phyloP scores from a whole-genome alignment of 1,140 invertebrate species.

The Popillia japonica region DNA sequence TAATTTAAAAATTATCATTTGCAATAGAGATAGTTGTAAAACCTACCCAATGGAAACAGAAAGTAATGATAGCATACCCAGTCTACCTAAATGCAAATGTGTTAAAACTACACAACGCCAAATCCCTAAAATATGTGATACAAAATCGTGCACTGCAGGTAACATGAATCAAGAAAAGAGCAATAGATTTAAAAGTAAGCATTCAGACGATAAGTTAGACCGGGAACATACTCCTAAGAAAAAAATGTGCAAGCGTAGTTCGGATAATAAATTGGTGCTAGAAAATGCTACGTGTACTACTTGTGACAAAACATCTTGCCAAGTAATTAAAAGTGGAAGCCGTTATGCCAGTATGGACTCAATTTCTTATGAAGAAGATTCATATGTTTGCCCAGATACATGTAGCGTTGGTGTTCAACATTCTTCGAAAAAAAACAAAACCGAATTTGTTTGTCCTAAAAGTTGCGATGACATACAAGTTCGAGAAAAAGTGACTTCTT shows the following conservation, averaged over 20 bases:
- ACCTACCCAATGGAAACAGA: not conserved
- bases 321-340: slow-evolving; percentile 25
- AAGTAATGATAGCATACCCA: not conserved
- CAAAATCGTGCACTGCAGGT: not conserved
- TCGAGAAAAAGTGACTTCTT: not conserved
- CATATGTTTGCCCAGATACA: not conserved
- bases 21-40: slow-evolving; percentile 16
- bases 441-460: not conserved
- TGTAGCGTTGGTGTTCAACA: not conserved
- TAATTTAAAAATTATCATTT: slow-evolving; percentile 13
- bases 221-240: not conserved
- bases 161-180: not conserved
- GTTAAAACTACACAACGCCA: not conserved
- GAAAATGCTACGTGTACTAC: slow-evolving; percentile 25
- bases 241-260: not conserved
- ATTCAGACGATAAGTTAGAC: not conserved
- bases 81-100: slow-evolving; percentile 1
- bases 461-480: not conserved
- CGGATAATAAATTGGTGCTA: not conserved
- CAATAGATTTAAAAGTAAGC: not conserved
- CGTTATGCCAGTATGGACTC: slow-evolving; percentile 4
- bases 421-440: not conserved
- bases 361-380: not conserved
- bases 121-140: not conserved
- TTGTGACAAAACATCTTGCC: slow-evolving; percentile 7